Evolutionary conservation across 2,113 vertebrate species (phyloP), one percentile per base, ranked within the genome.

Genomic region (Lutjanus erythropterus): DNA sequence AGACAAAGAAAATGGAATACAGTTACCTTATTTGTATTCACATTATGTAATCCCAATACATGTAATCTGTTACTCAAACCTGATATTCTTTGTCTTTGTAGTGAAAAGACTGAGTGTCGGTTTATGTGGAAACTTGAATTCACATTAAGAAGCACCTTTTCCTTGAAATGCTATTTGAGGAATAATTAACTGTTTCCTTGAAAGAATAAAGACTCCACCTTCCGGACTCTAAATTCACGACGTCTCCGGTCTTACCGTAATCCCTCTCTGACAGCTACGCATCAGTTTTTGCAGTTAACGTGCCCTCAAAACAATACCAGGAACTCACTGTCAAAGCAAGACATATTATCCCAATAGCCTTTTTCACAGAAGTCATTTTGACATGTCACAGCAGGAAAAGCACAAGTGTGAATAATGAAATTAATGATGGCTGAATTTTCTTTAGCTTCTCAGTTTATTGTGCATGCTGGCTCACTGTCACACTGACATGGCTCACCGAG

Each of bases 331-430:
- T 53, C 46, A 61, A 37, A 37, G 21, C 23, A 25, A 23, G 19
- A 33, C 25, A 25, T 1, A 18, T 65, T 35, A 64, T 56, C 23
- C 6, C 25, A 53, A 9, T 7, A 19, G 31, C 0, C 33, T 31
- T 46, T 18, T 44, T 53, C 39, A 46, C 5, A 29, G 37, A 55
- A 62, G 29, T 25, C 65, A 81, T 55, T 47, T 62, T 70, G 71
- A 81, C 47, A 27, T 49, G 31, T 37, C n/a, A 46, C 62, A 29
- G 35, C 16, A 16, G 35, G 19, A 46, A 46, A 61, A 27, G 37
- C 35, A 35, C 6, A 23, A 66, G 52, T 41, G 52, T 59, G 44
- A 59, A 42, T 59, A 67, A 73, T 33, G 2, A 4, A 23, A 35
- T 58, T 15, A 35, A 59, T 42, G 11, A 52, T 25, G 35, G 3